Evolutionary conservation across 35 echinoderm and acorn worm species (phyloP).

Genomic region (Apostichopus californicus): DNA sequence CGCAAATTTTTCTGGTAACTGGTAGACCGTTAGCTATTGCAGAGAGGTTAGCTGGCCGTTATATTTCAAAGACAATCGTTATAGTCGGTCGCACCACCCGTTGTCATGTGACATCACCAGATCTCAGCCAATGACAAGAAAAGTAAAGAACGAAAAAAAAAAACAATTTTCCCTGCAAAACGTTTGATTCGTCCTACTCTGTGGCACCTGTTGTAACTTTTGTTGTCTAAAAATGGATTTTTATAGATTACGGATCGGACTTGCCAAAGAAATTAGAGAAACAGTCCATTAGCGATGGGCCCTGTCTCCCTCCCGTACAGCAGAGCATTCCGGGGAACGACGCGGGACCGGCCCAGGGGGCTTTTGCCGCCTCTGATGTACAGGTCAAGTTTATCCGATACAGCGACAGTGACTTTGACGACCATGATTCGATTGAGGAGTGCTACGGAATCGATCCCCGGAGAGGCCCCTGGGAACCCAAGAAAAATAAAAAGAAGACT

Average conservation of each 20-base stretch:
- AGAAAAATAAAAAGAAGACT: conserved; percentile 48
- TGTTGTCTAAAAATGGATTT: not conserved
- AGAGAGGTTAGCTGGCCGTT: too few relatives aligned
- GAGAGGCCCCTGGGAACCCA: not conserved
- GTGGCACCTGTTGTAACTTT: not conserved
- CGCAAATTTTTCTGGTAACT: too few relatives aligned
- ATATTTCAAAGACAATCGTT: too few relatives aligned
- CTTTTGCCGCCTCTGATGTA: not conserved
- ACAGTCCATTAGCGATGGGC: conserved; percentile 10
- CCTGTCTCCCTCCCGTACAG: not conserved
- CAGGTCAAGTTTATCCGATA: conserved; percentile 18
- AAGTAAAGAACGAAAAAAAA: too few relatives aligned
- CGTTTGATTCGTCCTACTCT: not conserved
- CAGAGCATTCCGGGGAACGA: not conserved
- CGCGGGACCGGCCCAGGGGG: too few relatives aligned
- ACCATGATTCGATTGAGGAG: conserved; percentile 49
- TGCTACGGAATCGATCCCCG: conserved; percentile 47
- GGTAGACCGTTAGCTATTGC: too few relatives aligned
- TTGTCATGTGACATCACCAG: too few relatives aligned
- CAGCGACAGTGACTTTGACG: conserved; percentile 32
- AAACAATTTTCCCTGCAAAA: too few relatives aligned
- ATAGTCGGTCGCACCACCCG: too few relatives aligned
- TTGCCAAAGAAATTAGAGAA: not conserved
- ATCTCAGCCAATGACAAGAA: too few relatives aligned
- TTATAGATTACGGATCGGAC: not conserved